phyloP scores from a whole-genome alignment of 2,888 invertebrate genomes.

The Spisula subtruncata region DNA sequence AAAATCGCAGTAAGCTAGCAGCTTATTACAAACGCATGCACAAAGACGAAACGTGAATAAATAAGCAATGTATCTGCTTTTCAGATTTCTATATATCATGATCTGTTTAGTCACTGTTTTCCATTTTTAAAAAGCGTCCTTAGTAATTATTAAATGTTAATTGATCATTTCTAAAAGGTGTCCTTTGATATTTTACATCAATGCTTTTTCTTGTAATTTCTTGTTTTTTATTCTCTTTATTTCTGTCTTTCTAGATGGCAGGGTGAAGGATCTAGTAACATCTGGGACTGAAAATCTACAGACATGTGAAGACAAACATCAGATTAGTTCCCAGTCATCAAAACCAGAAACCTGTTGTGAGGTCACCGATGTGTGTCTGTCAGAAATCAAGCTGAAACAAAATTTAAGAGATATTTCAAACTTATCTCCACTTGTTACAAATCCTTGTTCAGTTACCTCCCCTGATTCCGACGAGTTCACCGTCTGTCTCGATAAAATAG shows the following conservation, averaged over 20 bases:
- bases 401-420: background rate
- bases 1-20: no score
- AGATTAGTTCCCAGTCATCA: background rate
- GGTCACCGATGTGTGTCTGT: background rate
- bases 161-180: no score
- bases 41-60: no score
- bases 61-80: no score
- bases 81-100: no score
- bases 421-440: background rate
- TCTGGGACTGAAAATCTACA: background rate
- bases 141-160: no score
- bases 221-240: background rate
- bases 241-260: background rate
- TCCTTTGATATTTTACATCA: no score
- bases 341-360: background rate
- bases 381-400: background rate
- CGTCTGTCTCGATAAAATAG: slow-evolving; percentile 4
- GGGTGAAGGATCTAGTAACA: background rate
- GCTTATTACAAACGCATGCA: no score
- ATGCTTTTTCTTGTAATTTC: no score
- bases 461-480: slow-evolving; percentile 1
- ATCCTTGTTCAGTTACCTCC: background rate
- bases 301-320: background rate
- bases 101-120: no score
- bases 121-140: no score